Conservation (phyloP, 2,888 invertebrate species). For the Drosophila bunnanda region DNA sequence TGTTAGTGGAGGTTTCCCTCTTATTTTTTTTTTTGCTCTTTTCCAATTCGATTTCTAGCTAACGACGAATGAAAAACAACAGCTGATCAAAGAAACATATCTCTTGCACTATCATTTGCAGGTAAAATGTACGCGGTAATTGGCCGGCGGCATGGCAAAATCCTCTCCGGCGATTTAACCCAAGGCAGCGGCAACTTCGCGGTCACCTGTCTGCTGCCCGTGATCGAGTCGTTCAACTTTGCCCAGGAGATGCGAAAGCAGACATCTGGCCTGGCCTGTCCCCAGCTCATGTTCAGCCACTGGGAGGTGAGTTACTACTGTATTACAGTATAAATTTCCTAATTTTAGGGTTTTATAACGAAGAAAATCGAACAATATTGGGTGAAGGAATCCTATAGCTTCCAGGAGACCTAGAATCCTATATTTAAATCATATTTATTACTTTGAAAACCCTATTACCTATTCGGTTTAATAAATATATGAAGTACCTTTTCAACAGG, state of each 20-base stretch:
- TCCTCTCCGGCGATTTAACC: conserved; percentile 95
- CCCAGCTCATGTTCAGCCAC: conserved; percentile 97
- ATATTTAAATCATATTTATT: not conserved
- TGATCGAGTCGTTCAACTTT: conserved; percentile 98
- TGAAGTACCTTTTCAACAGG: not conserved
- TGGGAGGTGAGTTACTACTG: conserved; percentile 92
- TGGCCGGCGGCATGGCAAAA: conserved; percentile 93
- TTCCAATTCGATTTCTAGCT: conserved; percentile 45
- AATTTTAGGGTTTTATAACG: not conserved
- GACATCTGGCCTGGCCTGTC: conserved; percentile 98
- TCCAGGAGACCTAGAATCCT: not conserved
- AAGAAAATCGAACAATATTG: not conserved
- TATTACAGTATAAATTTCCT: conserved; percentile 1
- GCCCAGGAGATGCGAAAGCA: conserved; percentile 96
- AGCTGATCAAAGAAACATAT: conserved; percentile 42
- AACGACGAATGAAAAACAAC: conserved; percentile 20
- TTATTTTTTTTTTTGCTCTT: not conserved
- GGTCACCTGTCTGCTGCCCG: conserved; percentile 95
- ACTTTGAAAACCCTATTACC: not conserved
- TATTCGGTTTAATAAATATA: not conserved
- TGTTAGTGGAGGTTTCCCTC: conserved; percentile 39
- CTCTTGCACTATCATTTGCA: conserved; percentile 83
- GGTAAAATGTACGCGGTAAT: conserved; percentile 96
- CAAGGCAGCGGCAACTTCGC: conserved; percentile 96
- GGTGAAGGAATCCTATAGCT: no score